Percentiles rank a stretch among this genome's conserved stretches.
phyloP scores from a whole-genome alignment of 2,888 invertebrate species.

The Volucella bombylans region DNA sequence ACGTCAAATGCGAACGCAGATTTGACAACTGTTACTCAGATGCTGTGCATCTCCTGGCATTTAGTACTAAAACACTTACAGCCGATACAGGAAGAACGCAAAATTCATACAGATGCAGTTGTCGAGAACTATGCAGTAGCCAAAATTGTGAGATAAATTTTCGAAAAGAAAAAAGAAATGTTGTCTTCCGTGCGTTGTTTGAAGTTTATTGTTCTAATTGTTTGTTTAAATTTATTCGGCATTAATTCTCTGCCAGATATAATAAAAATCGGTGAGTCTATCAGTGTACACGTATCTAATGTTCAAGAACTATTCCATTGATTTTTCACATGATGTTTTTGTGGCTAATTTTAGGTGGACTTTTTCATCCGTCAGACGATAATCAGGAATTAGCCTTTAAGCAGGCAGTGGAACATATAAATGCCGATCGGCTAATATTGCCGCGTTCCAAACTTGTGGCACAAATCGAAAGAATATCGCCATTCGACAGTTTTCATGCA shows the following conservation, averaged over 20 bases:
- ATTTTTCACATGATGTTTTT: slow-evolving; percentile 54
- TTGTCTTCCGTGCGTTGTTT: neutral
- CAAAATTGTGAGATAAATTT: neutral
- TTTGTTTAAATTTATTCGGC: slow-evolving; percentile 29
- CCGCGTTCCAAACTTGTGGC: slow-evolving; percentile 93
- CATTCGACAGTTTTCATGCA: slow-evolving; percentile 96
- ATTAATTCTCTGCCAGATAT: slow-evolving; percentile 79
- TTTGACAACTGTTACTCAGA: slow-evolving; percentile 71
- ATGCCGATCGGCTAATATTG: slow-evolving; percentile 90
- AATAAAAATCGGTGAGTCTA: slow-evolving; percentile 80
- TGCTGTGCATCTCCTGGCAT: slow-evolving; percentile 57
- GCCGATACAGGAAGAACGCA: slow-evolving; percentile 29
- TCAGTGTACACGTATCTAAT: neutral
- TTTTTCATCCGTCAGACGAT: slow-evolving; percentile 93
- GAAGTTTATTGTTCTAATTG: slow-evolving; percentile 28
- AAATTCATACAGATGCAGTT: neutral
- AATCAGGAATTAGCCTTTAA: slow-evolving; percentile 95
- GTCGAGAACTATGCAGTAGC: slow-evolving; percentile 46
- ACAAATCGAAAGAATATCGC: slow-evolving; percentile 94
- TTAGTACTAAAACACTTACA: slow-evolving; percentile 58
- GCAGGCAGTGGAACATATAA: slow-evolving; percentile 95
- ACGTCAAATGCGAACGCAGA: slow-evolving; percentile 45
- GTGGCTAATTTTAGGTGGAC: slow-evolving; percentile 86
- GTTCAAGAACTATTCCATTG: slow-evolving; percentile 22
- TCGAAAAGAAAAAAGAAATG: slow-evolving; percentile 37